phyloP scores from a whole-genome alignment of 2,797 vertebrate genomes.

The Varecia variegata region DNA sequence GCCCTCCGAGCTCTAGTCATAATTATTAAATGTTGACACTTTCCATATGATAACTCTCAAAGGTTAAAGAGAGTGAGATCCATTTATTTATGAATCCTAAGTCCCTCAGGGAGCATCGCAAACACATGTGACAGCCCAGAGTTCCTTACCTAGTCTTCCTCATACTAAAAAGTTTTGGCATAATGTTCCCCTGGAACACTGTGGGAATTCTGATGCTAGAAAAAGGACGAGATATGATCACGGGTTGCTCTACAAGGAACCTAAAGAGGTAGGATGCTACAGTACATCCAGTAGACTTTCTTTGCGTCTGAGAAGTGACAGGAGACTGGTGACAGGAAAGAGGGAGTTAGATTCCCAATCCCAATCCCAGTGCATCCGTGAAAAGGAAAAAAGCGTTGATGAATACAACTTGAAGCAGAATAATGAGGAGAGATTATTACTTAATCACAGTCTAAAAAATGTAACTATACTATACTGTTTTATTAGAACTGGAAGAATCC shows the following conservation, averaged over 20 bases:
- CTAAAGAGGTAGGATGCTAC: not conserved
- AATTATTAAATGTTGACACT: not conserved
- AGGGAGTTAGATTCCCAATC: not conserved
- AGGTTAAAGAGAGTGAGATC: not conserved
- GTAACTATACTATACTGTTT: not conserved
- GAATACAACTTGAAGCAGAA: not conserved
- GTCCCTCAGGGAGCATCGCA: not conserved
- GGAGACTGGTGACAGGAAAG: not conserved
- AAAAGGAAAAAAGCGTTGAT: not conserved
- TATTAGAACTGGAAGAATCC: conserved; percentile 5
- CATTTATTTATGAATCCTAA: not conserved
- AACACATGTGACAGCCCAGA: not conserved
- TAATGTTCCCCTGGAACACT: not conserved
- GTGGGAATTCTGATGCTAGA: not conserved
- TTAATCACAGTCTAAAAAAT: not conserved
- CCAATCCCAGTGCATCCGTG: not conserved
- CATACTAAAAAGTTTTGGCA: not conserved
- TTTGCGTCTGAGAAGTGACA: not conserved
- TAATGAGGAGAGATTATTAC: not conserved
- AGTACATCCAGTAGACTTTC: not conserved
- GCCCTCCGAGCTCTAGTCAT: not conserved
- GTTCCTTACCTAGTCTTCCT: not conserved
- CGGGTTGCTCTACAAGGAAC: not conserved
- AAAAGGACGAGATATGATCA: not conserved
- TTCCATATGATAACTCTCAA: not conserved